Evolutionary conservation across 35 echinoderm and acorn worm species (phyloP).

Genomic region (Apostichopus parvimensis): DNA sequence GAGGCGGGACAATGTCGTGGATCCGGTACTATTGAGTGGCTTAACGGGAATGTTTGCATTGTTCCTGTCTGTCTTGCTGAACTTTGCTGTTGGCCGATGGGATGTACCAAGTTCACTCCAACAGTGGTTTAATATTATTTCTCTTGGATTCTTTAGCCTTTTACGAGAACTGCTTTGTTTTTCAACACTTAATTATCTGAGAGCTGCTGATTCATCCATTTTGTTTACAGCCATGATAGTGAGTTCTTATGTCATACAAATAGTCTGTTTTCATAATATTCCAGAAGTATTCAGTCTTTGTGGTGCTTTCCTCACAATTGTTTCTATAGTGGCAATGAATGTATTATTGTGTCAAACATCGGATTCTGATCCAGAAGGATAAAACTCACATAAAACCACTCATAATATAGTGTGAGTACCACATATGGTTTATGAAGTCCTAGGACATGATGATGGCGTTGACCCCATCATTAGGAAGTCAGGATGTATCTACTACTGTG

Average conservation of each 20-base stretch:
- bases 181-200: conserved; percentile 17
- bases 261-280: background rate
- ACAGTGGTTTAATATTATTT: background rate
- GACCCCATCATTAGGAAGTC: too few species aligned
- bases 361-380: background rate
- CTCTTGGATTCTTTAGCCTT: background rate
- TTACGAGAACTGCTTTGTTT: conserved; percentile 8
- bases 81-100: background rate
- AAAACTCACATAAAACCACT: background rate
- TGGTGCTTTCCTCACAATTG: background rate
- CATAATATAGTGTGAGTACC: too few species aligned
- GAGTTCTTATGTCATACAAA: background rate
- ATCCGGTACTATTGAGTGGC: background rate
- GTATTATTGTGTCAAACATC: background rate
- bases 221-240: background rate
- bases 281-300: conserved; percentile 10
- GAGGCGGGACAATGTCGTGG: background rate
- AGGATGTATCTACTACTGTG: too few species aligned
- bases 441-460: too few species aligned
- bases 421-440: too few species aligned
- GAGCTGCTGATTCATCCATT: conserved; percentile 6
- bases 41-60: background rate
- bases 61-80: background rate
- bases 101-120: background rate
- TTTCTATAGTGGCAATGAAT: background rate